Evolutionary conservation across 2,113 vertebrate genomes (phyloP).

Genomic region (Archocentrus centrarchus): DNA sequence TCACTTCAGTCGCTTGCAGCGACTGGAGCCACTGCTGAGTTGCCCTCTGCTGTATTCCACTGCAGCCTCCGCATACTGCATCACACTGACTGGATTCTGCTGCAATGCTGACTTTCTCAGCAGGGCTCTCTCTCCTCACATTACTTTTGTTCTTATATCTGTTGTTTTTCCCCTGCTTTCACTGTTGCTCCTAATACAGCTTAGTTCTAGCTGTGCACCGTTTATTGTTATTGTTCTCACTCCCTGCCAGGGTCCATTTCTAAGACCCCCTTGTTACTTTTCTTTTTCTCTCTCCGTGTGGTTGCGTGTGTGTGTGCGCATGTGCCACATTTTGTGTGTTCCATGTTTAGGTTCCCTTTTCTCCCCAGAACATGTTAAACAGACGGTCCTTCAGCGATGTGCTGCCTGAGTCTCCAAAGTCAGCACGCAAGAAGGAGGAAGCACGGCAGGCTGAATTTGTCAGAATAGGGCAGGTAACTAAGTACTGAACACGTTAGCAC

Average conservation of each 20-base stretch:
- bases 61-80: slow-evolving; percentile 72
- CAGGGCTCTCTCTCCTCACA: slow-evolving; percentile 45
- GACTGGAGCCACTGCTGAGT: slow-evolving; percentile 39
- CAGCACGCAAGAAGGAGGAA: slow-evolving; percentile 96
- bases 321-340: slow-evolving; percentile 29
- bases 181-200: slow-evolving; percentile 23
- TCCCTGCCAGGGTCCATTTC: slow-evolving; percentile 48
- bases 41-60: slow-evolving; percentile 56
- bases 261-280: slow-evolving; percentile 60
- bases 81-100: slow-evolving; percentile 56
- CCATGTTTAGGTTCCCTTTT: slow-evolving; percentile 82
- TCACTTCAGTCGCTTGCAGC: slow-evolving; percentile 34
- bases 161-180: neutral
- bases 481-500: neutral
- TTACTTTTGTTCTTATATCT: slow-evolving; percentile 39
- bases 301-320: slow-evolving; percentile 1
- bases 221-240: slow-evolving; percentile 34
- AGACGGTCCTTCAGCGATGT: slow-evolving; percentile 97
- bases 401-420: slow-evolving; percentile 96
- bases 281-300: slow-evolving; percentile 46
- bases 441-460: slow-evolving; percentile 98
- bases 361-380: slow-evolving; percentile 97
- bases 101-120: slow-evolving; percentile 75
- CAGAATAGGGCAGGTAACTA: slow-evolving; percentile 92
- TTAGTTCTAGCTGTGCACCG: neutral